phyloP scores from a whole-genome alignment of 2,113 vertebrate species.

The Laterallus jamaicensis region DNA sequence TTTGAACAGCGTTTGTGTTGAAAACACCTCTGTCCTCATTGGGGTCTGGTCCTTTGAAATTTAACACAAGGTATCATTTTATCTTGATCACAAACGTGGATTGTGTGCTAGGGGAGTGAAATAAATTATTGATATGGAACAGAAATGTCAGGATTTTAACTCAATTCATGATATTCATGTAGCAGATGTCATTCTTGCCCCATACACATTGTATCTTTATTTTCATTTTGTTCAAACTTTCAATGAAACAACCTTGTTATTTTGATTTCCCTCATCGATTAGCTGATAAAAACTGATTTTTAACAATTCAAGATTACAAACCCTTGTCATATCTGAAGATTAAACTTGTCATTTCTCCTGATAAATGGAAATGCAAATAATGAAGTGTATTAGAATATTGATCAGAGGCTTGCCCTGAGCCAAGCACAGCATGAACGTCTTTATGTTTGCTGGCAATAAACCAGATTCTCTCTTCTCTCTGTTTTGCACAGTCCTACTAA shows the following conservation, averaged over 20 bases:
- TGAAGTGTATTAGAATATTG: slow-evolving; percentile 4
- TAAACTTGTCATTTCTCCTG: neutral
- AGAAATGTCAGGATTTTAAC: slow-evolving; percentile 19
- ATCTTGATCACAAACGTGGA: neutral
- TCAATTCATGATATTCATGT: neutral
- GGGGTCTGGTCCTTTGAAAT: neutral
- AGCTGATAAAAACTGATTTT: slow-evolving; percentile 6
- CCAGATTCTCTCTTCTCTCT: slow-evolving; percentile 33
- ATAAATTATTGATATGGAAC: neutral
- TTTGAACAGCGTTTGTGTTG: neutral
- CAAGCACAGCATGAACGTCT: neutral
- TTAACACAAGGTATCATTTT: neutral
- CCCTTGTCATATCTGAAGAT: neutral
- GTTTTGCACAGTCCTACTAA: slow-evolving; percentile 80
- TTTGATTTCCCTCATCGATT: neutral
- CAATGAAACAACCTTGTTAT: neutral
- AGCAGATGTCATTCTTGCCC: neutral
- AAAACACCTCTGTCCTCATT: neutral
- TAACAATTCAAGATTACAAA: neutral
- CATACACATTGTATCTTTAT: neutral
- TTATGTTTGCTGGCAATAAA: slow-evolving; percentile 34
- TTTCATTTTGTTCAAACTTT: neutral
- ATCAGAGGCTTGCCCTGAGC: neutral
- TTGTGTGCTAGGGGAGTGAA: neutral
- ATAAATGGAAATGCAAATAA: slow-evolving; percentile 26